Evolutionary conservation across 2,797 vertebrate genomes (phyloP).

Genomic region (Nothura maculosa): DNA sequence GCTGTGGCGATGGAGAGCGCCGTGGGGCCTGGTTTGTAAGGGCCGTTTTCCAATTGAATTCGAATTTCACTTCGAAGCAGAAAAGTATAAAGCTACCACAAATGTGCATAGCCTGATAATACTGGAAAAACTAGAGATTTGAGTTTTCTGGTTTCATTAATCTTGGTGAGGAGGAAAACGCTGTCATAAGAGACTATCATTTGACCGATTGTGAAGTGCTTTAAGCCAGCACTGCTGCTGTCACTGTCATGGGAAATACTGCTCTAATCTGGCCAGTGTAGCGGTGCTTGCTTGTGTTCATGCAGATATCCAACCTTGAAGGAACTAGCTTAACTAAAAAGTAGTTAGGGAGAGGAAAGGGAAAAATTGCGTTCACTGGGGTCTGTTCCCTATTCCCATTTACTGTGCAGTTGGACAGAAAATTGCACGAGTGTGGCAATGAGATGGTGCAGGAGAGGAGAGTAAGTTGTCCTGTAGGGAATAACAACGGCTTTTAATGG

Average conservation of each 20-base stretch:
- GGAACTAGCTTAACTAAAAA: neutral
- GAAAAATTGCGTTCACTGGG: neutral
- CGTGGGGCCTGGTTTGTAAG: accelerated
- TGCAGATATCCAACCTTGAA: neutral
- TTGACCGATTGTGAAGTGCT: accelerated
- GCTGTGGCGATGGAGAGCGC: neutral
- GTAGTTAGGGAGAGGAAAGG: neutral
- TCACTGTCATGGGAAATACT: neutral
- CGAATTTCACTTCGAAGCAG: neutral
- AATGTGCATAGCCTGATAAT: neutral
- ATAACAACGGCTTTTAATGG: neutral
- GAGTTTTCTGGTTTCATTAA: neutral
- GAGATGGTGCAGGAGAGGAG: neutral
- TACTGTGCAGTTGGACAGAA: neutral
- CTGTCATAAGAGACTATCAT: neutral
- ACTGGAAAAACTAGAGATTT: neutral
- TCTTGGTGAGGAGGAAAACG: neutral
- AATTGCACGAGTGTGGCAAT: neutral
- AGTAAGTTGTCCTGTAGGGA: neutral
- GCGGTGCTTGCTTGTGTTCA: neutral
- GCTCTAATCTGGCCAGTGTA: neutral
- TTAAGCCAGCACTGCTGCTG: neutral
- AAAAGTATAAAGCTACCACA: neutral
- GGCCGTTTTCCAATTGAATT: neutral
- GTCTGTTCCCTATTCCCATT: neutral